phyloP scores from a whole-genome alignment of 1,140 invertebrate species.

The Formica exsecta region DNA sequence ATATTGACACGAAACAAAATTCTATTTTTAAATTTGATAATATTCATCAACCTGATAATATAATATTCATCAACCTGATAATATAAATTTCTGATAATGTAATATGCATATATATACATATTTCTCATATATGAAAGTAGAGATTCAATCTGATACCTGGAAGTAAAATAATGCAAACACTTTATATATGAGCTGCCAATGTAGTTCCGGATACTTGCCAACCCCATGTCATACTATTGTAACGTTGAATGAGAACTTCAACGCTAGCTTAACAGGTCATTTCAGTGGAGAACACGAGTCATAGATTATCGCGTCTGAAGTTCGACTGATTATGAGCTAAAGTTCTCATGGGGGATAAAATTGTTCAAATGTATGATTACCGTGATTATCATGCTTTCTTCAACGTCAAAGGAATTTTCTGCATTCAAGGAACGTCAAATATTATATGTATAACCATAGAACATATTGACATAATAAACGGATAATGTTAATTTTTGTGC shows the following conservation, averaged over 20 bases:
- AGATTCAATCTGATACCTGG: neutral
- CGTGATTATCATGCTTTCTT: constrained; percentile 35
- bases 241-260: constrained; percentile 44
- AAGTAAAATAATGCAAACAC: constrained; percentile 43
- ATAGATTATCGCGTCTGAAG: constrained; percentile 54
- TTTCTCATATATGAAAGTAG: neutral
- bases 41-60: neutral
- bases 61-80: neutral
- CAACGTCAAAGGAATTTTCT: constrained; percentile 31
- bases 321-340: constrained; percentile 2
- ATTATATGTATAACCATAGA: constrained; percentile 1
- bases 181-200: constrained; percentile 28
- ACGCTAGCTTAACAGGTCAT: constrained; percentile 27
- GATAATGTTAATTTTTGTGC: constrained; percentile 8
- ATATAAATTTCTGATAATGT: neutral
- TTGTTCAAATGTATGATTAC: constrained; percentile 18
- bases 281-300: constrained; percentile 5
- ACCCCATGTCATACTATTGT: constrained; percentile 42
- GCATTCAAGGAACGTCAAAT: constrained; percentile 13
- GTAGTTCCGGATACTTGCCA: constrained; percentile 32
- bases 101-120: neutral
- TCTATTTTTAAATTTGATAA: neutral
- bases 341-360: constrained; percentile 37
- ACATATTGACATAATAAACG: neutral
- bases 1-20: neutral